These are phyloP conservation scores for Phaethon lepturus DNA, from an alignment of 2,113 vertebrate genomes.

Conservation along the genomic window DNA sequence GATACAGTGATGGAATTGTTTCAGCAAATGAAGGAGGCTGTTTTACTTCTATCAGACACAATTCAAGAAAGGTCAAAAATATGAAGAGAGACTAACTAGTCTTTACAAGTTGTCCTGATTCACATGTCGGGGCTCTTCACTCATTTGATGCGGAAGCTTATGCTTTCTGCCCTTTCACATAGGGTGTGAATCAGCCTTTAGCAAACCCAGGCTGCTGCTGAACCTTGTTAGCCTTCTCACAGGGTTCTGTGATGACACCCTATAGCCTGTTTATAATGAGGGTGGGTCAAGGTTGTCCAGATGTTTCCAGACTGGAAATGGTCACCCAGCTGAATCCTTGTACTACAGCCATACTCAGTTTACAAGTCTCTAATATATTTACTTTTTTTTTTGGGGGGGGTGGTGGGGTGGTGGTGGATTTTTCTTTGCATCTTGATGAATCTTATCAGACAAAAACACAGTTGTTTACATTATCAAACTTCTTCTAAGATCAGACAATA, in stretches of 20 bases:
- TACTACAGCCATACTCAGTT: neutral
- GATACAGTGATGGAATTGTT: neutral
- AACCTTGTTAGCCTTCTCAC: neutral
- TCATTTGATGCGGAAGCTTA: neutral
- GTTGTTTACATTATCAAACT: no score
- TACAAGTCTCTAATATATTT: neutral
- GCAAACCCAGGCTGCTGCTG: neutral
- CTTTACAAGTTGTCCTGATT: neutral
- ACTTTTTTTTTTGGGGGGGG: rapidly evolving
- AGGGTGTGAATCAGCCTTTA: neutral
- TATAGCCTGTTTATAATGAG: no score
- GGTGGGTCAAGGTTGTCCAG: neutral
- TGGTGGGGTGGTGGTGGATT: neutral
- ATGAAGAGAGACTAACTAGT: neutral
- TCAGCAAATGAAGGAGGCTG: neutral
- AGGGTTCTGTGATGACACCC: neutral
- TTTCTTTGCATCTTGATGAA: neutral
- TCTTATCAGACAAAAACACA: neutral
- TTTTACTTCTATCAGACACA: neutral
- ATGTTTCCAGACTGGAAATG: neutral
- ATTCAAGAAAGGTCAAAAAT: neutral
- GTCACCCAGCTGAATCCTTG: neutral
- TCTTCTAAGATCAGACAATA: neutral
- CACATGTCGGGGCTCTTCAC: neutral
- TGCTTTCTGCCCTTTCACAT: neutral